phyloP scores from a whole-genome alignment of 2,888 invertebrate genomes.

The Lasioglossum calceatum region DNA sequence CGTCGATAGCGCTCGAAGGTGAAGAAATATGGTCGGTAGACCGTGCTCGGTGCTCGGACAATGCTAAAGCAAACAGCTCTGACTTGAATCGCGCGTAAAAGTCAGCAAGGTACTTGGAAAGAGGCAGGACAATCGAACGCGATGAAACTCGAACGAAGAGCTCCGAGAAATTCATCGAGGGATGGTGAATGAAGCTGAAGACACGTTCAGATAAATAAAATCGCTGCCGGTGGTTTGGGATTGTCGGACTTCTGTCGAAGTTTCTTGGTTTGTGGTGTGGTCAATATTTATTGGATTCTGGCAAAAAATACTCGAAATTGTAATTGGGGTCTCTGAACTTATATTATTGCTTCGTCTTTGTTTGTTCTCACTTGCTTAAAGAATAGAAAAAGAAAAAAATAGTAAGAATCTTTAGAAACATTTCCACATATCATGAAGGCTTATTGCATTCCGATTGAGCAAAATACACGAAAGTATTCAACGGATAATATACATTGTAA shows the following conservation, averaged over 20 bases:
- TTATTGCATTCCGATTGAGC: not conserved
- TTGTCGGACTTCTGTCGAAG: not conserved
- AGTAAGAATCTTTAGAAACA: not conserved
- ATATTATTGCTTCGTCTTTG: not conserved
- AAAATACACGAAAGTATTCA: not conserved
- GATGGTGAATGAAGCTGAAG: not conserved
- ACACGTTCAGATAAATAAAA: not conserved
- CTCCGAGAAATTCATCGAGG: not conserved
- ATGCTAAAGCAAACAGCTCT: not conserved
- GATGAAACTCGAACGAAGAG: not conserved
- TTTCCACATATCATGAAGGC: not conserved
- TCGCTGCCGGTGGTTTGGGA: not conserved
- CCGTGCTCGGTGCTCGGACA: not conserved
- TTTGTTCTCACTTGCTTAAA: not conserved
- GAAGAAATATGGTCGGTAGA: not conserved
- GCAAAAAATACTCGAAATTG: not conserved
- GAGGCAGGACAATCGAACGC: constrained; percentile 4
- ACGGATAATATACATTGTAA: not conserved
- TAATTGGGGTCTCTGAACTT: not conserved
- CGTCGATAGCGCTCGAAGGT: constrained; percentile 16
- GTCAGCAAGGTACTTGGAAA: not conserved
- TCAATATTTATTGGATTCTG: not conserved
- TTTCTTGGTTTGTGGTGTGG: not conserved
- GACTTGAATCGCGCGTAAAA: not conserved
- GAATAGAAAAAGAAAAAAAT: not conserved